Evolutionary conservation across 1,140 invertebrate species (phyloP).

Genomic region (Mactra quadrangularis): DNA sequence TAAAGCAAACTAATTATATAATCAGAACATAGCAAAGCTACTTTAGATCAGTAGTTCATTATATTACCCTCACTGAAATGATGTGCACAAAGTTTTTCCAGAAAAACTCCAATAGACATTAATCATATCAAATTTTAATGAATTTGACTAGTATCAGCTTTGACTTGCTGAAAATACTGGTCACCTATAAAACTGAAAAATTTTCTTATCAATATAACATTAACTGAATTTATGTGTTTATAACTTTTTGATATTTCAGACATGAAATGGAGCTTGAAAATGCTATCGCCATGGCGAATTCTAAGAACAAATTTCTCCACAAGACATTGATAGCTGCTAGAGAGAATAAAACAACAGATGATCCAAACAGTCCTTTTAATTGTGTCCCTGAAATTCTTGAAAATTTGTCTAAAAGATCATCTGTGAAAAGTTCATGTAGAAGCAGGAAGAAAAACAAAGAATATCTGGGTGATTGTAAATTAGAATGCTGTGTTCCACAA

Average conservation of each 20-base stretch:
- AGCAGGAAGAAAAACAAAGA: slow-evolving; percentile 20
- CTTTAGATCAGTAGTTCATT: no score
- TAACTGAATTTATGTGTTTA: no score
- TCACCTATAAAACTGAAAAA: no score
- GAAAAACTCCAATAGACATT: no score
- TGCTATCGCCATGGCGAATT: slow-evolving; percentile 63
- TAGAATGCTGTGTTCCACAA: slow-evolving; percentile 48
- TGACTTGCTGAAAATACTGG: no score
- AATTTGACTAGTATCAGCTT: no score
- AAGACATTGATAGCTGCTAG: slow-evolving; percentile 58
- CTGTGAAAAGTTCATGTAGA: neutral
- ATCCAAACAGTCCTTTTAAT: slow-evolving; percentile 70
- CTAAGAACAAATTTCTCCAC: slow-evolving; percentile 61
- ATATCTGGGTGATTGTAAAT: slow-evolving; percentile 41
- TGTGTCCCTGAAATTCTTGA: slow-evolving; percentile 71
- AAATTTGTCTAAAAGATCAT: slow-evolving; percentile 10
- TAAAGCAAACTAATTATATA: no score
- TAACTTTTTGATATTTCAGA: slow-evolving; percentile 23
- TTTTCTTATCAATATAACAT: no score
- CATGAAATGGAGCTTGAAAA: slow-evolving; percentile 78
- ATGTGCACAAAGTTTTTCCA: no score
- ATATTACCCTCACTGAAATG: no score
- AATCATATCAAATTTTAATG: no score
- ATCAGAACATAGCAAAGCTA: no score
- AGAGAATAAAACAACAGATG: neutral